Percentiles rank a stretch among this genome's conserved stretches.
Evolutionary conservation across 2,888 invertebrate species (phyloP).

Genomic region (Protophormia terraenovae): DNA sequence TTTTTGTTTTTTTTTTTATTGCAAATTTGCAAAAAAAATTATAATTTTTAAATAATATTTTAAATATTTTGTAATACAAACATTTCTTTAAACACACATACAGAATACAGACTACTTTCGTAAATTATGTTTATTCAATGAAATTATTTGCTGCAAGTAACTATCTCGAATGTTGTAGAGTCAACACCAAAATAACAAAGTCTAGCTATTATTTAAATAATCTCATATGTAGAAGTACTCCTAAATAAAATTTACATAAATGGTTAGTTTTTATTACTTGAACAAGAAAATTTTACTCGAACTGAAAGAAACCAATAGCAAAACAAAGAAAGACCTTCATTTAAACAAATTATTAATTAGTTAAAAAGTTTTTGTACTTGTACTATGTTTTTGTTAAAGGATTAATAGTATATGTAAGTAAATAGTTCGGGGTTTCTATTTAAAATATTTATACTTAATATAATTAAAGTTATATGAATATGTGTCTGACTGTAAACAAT

Average conservation of each 20-base stretch:
- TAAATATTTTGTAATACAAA: too few species aligned
- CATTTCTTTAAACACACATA: too few species aligned
- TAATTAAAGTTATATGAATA: neutral
- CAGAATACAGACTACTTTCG: too few species aligned
- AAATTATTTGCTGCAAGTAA: neutral
- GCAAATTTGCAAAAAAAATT: too few species aligned
- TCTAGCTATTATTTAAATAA: constrained; percentile 61
- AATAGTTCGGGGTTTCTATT: neutral
- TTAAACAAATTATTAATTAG: constrained; percentile 37
- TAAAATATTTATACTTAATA: neutral
- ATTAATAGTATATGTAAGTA: too few species aligned
- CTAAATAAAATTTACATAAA: constrained; percentile 41
- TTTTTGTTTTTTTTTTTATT: too few species aligned
- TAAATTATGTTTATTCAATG: too few species aligned
- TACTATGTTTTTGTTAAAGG: neutral
- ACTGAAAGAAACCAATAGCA: too few species aligned
- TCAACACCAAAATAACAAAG: constrained; percentile 9
- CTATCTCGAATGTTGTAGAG: neutral
- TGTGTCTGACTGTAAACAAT: neutral
- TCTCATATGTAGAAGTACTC: constrained; percentile 11
- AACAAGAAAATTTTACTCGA: too few species aligned
- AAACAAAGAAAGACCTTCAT: constrained; percentile 56
- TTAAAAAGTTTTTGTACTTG: neutral
- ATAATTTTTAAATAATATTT: too few species aligned
- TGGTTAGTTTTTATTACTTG: neutral